These are phyloP conservation scores for Solen grandis DNA, from an alignment of 1,140 invertebrate genomes.

Conservation along the genomic window DNA sequence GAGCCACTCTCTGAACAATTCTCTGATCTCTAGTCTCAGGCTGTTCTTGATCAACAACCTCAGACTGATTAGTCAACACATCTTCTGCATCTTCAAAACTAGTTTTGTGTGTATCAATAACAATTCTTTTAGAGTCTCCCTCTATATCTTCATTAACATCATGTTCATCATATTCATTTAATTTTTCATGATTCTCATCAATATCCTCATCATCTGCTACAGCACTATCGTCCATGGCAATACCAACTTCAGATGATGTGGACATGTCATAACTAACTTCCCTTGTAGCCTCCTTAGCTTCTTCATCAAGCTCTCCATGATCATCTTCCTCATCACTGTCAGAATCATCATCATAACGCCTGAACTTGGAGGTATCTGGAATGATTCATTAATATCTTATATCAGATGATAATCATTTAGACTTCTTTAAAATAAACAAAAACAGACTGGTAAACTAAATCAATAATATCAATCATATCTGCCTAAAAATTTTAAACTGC, in stretches of 20 bases:
- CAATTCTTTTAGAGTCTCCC: background rate
- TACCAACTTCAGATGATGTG: background rate
- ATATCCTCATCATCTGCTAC: background rate
- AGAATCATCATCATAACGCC: conserved; percentile 45
- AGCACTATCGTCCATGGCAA: background rate
- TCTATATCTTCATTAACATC: background rate
- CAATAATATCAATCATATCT: too few species aligned
- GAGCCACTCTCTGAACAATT: background rate
- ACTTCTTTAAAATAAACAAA: too few species aligned
- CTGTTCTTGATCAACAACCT: background rate
- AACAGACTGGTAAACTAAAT: too few species aligned
- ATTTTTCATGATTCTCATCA: background rate
- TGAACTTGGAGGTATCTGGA: conserved; percentile 43
- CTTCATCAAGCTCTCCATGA: background rate
- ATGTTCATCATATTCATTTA: background rate
- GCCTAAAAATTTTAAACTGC: too few species aligned
- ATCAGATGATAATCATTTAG: too few species aligned
- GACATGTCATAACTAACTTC: background rate
- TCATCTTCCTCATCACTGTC: conserved; percentile 54
- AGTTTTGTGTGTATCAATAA: background rate
- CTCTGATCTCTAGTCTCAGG: background rate
- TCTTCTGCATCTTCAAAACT: background rate
- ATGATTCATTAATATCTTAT: conserved; percentile 4
- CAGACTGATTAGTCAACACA: background rate
- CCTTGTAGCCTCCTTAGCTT: background rate